A percentile compares a stretch with the other conserved stretches of the same genome.
phyloP scores from a whole-genome alignment of 2,888 invertebrate species.

The Orthosia gothica region DNA sequence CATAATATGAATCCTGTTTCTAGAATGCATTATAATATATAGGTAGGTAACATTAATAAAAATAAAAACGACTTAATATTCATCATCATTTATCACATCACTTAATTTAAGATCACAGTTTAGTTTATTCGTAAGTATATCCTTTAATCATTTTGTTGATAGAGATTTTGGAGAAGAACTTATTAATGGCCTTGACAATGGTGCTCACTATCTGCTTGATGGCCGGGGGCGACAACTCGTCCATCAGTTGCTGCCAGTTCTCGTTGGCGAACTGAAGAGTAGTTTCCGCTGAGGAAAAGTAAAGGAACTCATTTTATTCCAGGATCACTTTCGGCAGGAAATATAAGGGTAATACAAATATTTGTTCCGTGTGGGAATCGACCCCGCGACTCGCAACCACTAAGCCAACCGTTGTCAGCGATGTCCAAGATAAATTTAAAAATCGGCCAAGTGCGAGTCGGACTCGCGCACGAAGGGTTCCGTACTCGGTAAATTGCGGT shows the following conservation, averaged over 20 bases:
- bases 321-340: background rate
- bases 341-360: too few relatives aligned
- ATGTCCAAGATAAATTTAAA: too few relatives aligned
- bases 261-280: slow-evolving; percentile 86
- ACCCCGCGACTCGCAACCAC: too few relatives aligned
- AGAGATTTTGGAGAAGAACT: slow-evolving; percentile 83
- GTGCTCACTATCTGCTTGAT: slow-evolving; percentile 87
- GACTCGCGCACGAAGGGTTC: too few relatives aligned
- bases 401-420: too few relatives aligned
- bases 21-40: background rate
- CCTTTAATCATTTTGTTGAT: slow-evolving; percentile 76
- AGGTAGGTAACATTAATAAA: slow-evolving; percentile 2
- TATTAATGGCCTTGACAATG: slow-evolving; percentile 86
- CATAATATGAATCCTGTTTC: background rate
- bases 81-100: slow-evolving; percentile 8
- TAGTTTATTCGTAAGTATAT: slow-evolving; percentile 67
- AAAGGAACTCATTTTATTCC: background rate
- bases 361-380: too few relatives aligned
- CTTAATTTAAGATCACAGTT: slow-evolving; percentile 29
- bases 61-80: background rate
- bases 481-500: too few relatives aligned
- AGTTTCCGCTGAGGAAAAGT: slow-evolving; percentile 79
- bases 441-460: too few relatives aligned
- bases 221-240: slow-evolving; percentile 87
- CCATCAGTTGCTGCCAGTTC: slow-evolving; percentile 89